Percentiles rank a stretch among this genome's conserved stretches.
Conservation (phyloP, 2,888 invertebrate species). For the Nebria salina region DNA sequence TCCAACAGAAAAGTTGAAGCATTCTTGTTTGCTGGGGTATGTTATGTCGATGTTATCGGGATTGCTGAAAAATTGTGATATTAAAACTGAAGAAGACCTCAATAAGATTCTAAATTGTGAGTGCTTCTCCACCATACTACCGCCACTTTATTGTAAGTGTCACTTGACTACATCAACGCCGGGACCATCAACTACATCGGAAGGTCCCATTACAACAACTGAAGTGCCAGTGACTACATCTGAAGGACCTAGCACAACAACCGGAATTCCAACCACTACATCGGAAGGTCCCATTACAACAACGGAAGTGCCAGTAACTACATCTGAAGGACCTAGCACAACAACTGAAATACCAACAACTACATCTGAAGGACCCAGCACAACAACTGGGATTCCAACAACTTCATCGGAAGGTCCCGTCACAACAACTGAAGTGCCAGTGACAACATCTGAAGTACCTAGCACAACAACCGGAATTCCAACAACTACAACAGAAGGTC, state of each 20-base stretch:
- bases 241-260: slow-evolving; percentile 50
- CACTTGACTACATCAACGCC: slow-evolving; percentile 52
- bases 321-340: background rate
- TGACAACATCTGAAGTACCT: background rate
- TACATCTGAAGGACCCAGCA: background rate
- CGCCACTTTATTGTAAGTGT: slow-evolving; percentile 53
- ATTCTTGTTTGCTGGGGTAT: slow-evolving; percentile 39
- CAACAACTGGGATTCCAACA: background rate
- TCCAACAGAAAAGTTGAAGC: slow-evolving; percentile 75
- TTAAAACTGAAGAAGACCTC: slow-evolving; percentile 18
- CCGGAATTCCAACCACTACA: background rate
- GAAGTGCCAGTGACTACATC: background rate
- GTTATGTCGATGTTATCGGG: slow-evolving; percentile 25
- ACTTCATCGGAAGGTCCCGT: slow-evolving; percentile 17
- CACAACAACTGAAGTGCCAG: slow-evolving; percentile 14
- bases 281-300: background rate
- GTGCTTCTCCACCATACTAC: slow-evolving; percentile 56
- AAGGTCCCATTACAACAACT: background rate
- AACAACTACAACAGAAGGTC: background rate
- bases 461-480: slow-evolving; percentile 12
- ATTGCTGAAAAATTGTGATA: slow-evolving; percentile 32
- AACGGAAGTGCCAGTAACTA: background rate
- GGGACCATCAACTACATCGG: slow-evolving; percentile 48
- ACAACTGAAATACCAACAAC: background rate
- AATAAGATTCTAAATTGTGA: slow-evolving; percentile 28